Evolutionary conservation across 1,140 invertebrate genomes (phyloP).

Genomic region (Oedothorax gibbosus): DNA sequence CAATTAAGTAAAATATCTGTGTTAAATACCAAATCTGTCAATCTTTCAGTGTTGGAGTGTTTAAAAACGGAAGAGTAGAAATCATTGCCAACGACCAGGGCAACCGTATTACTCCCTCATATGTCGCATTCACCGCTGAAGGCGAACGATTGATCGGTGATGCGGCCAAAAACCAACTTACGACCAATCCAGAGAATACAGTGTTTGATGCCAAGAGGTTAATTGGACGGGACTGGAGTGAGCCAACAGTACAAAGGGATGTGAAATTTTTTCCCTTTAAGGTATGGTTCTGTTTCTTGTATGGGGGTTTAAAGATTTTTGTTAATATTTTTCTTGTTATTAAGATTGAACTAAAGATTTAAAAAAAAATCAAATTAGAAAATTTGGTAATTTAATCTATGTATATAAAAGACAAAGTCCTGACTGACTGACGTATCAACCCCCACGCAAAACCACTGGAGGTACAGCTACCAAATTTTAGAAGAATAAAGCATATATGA

Average conservation of each 20-base stretch:
- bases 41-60: conserved; percentile 91
- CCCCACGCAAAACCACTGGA: too few relatives aligned
- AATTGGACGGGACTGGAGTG: conserved; percentile 94
- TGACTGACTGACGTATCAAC: too few relatives aligned
- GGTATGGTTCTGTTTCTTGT: conserved; percentile 64
- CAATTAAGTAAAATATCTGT: too few relatives aligned
- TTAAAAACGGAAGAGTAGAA: conserved; percentile 97
- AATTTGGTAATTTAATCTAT: too few relatives aligned
- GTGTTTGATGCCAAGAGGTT: conserved; percentile 97
- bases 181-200: conserved; percentile 97
- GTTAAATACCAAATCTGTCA: not conserved
- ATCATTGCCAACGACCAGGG: conserved; percentile 99
- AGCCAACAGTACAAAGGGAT: conserved; percentile 90
- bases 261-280: conserved; percentile 93
- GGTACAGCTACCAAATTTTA: too few relatives aligned
- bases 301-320: not conserved
- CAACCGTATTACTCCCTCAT: conserved; percentile 97
- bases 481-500: too few relatives aligned
- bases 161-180: conserved; percentile 97
- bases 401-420: too few relatives aligned
- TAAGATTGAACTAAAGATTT: not conserved
- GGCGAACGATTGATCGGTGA: conserved; percentile 97
- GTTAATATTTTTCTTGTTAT: not conserved
- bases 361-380: too few relatives aligned
- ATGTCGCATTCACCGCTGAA: conserved; percentile 95